Evolutionary conservation across 2,113 vertebrate species (phyloP).

Genomic region (Silurus meridionalis): DNA sequence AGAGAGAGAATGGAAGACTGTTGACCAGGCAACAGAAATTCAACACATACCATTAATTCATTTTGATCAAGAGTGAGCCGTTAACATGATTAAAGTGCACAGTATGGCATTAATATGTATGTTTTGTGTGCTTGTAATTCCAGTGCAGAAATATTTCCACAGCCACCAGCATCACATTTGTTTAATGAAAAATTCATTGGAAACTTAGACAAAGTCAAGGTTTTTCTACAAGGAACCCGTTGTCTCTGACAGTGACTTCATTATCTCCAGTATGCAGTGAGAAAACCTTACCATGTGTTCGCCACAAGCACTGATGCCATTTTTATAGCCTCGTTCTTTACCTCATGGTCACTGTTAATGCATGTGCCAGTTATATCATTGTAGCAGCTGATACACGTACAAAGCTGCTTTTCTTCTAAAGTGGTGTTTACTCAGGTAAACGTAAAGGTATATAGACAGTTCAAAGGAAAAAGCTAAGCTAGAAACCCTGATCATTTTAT

Average conservation of each 20-base stretch:
- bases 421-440: neutral
- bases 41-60: conserved; percentile 39
- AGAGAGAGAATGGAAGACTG: conserved; percentile 6
- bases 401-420: neutral
- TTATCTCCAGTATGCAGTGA: neutral
- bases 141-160: neutral
- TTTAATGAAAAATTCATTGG: neutral
- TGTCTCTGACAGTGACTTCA: neutral
- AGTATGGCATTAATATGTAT: neutral
- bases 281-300: neutral
- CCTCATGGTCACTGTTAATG: conserved; percentile 14
- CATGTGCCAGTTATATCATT: neutral
- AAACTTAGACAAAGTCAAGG: neutral
- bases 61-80: conserved; percentile 30
- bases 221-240: neutral
- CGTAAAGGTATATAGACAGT: neutral
- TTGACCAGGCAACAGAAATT: conserved; percentile 39
- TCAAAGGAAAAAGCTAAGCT: neutral
- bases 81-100: neutral
- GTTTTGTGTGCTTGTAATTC: neutral
- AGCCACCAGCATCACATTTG: neutral
- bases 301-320: neutral
- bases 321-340: neutral
- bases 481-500: conserved; percentile 11
- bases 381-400: neutral